A percentile compares a stretch with the other conserved stretches of the same genome.
phyloP scores from a whole-genome alignment of 2,888 invertebrate species.

The Clitarchus hookeri region DNA sequence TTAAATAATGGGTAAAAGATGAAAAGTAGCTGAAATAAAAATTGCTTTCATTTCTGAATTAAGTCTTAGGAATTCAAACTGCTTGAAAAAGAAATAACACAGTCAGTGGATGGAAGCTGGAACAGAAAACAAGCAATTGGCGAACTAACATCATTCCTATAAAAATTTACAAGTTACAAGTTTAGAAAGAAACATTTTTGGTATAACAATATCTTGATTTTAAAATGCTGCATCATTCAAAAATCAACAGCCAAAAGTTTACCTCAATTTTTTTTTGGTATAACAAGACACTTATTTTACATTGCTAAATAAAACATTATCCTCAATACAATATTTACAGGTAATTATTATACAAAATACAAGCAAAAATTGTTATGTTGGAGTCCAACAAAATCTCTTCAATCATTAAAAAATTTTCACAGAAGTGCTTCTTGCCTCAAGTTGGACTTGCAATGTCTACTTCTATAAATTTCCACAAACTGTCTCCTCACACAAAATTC shows the following conservation, averaged over 20 bases:
- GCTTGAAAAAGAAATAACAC: too few relatives aligned
- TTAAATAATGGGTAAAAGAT: too few relatives aligned
- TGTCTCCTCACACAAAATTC: background rate
- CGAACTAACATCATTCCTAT: too few relatives aligned
- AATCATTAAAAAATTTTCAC: background rate
- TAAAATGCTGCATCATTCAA: background rate
- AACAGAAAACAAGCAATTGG: too few relatives aligned
- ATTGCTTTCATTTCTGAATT: too few relatives aligned
- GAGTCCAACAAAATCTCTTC: background rate
- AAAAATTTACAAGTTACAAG: too few relatives aligned
- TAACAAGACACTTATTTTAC: background rate
- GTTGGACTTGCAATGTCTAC: background rate
- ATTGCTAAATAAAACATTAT: background rate
- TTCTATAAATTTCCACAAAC: background rate
- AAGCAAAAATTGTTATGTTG: background rate
- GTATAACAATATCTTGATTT: background rate
- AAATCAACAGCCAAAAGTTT: background rate
- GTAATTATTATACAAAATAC: background rate
- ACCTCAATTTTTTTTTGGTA: slow-evolving; percentile 6
- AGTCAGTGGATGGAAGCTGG: too few relatives aligned
- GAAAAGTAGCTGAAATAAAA: too few relatives aligned
- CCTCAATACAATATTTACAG: background rate
- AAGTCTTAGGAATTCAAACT: too few relatives aligned
- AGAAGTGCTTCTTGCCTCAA: too few relatives aligned
- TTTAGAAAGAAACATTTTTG: background rate